Conservation (phyloP, 92 coral and sea anemone species). For the Isaurus tuberculatus region DNA sequence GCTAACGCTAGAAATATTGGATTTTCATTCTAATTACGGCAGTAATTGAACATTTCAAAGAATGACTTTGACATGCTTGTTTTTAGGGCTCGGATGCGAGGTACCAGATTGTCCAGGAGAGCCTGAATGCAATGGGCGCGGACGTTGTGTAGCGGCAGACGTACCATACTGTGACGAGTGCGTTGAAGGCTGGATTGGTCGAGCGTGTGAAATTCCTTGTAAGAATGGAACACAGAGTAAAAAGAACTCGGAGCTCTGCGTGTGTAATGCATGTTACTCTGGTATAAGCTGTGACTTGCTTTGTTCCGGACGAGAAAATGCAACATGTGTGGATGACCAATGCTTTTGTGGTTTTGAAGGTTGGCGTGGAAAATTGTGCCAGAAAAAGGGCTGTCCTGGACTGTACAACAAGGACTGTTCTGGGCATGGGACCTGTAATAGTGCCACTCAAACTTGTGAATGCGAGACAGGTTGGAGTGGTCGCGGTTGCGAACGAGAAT, state of each 20-base stretch:
- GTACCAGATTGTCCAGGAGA: conserved; percentile 73
- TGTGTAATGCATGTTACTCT: conserved; percentile 61
- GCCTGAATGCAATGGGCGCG: conserved; percentile 70
- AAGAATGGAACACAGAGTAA: conserved; percentile 54
- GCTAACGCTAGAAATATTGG: too few relatives aligned
- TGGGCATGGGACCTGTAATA: conserved; percentile 76
- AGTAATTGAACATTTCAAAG: too few relatives aligned
- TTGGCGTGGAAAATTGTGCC: conserved; percentile 73
- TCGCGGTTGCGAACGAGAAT: conserved; percentile 61
- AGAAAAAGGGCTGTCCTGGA: conserved; percentile 73
- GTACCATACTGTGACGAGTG: conserved; percentile 66
- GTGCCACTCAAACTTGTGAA: conserved; percentile 64
- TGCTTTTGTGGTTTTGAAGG: conserved; percentile 76
- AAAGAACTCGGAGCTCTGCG: conserved; percentile 59
- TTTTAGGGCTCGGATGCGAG: conserved; percentile 69
- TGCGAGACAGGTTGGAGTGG: conserved; percentile 70
- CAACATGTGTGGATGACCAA: conserved; percentile 55
- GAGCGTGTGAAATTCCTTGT: conserved; percentile 67
- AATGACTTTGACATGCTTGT: too few relatives aligned
- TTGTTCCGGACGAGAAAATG: conserved; percentile 70
- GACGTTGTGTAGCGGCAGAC: conserved; percentile 52
- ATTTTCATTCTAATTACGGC: too few relatives aligned
- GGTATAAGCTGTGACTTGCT: conserved; percentile 63
- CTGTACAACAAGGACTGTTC: conserved; percentile 65
- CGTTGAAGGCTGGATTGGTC: conserved; percentile 67